Conservation (phyloP, 2,113 vertebrate species). For the Prolemur simus region DNA sequence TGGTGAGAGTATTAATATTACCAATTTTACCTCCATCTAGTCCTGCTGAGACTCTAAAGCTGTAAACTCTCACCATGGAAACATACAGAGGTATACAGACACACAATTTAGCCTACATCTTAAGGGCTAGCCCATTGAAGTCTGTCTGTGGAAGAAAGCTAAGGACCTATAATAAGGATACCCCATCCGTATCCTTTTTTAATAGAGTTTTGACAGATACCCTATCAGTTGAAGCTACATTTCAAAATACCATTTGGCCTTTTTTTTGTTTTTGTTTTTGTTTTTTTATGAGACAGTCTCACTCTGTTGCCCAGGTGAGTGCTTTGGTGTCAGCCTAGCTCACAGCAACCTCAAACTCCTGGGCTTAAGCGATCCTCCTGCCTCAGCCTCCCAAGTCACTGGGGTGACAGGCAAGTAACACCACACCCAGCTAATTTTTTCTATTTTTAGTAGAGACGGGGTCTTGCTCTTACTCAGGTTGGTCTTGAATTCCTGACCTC, state of each 20-base stretch:
- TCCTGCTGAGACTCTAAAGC: not conserved
- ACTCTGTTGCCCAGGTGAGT: too few relatives aligned
- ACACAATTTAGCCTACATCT: not conserved
- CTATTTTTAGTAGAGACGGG: too few relatives aligned
- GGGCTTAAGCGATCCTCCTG: too few relatives aligned
- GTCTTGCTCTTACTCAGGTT: too few relatives aligned
- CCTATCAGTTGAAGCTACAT: slow-evolving; percentile 6
- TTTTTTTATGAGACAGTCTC: too few relatives aligned
- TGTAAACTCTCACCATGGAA: not conserved
- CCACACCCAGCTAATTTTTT: too few relatives aligned
- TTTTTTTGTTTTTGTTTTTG: too few relatives aligned
- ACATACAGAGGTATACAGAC: not conserved
- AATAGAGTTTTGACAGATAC: not conserved
- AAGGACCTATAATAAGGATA: not conserved
- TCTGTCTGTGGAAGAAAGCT: not conserved
- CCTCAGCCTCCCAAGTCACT: too few relatives aligned
- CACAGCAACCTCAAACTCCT: too few relatives aligned
- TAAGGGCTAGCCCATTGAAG: not conserved
- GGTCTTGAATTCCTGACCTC: too few relatives aligned
- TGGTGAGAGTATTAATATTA: slow-evolving; percentile 10
- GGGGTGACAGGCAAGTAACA: too few relatives aligned
- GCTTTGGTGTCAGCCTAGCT: too few relatives aligned
- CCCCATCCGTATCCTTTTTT: not conserved
- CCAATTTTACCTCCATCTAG: not conserved
- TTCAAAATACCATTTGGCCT: slow-evolving; percentile 20